Percentiles rank a stretch among this genome's conserved stretches.
Evolutionary conservation across 2,888 invertebrate species (phyloP).

Genomic region (Heliconius ethilla): DNA sequence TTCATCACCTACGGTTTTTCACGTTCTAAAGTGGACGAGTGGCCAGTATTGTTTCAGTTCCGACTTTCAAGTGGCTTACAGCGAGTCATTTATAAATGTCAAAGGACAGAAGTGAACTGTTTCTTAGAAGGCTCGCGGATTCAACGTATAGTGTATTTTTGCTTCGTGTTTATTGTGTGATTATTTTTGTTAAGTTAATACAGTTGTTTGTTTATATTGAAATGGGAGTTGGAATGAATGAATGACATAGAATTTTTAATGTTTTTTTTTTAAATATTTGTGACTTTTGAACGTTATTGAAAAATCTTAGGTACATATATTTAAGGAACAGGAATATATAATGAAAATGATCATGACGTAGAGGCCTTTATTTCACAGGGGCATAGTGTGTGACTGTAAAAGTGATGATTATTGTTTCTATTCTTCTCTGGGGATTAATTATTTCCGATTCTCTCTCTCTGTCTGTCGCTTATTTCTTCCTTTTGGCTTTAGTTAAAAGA

Average conservation of each 20-base stretch:
- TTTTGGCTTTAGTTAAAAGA: not conserved
- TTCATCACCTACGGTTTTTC: conserved; percentile 19
- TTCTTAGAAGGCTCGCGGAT: conserved; percentile 26
- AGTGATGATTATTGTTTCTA: not conserved
- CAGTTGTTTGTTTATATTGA: not conserved
- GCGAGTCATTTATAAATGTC: conserved; percentile 35
- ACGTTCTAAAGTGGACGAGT: conserved; percentile 24
- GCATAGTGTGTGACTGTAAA: no score
- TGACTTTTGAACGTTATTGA: no score
- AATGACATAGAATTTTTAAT: no score
- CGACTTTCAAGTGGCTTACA: conserved; percentile 32
- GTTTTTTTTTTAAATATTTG: no score
- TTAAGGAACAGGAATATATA: no score
- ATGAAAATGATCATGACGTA: no score
- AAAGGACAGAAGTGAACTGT: conserved; percentile 28
- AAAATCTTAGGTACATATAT: no score
- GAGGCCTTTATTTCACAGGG: no score
- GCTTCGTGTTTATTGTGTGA: not conserved
- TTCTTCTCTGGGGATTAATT: not conserved
- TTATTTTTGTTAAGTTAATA: not conserved
- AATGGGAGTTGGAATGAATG: not conserved
- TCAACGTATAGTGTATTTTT: not conserved
- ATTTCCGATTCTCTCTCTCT: not conserved
- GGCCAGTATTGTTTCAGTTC: conserved; percentile 35
- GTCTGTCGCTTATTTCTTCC: not conserved